Evolutionary conservation across 2,797 vertebrate genomes (phyloP), one percentile per base, ranked within the genome.

Genomic region (Sarcophilus harrisii): DNA sequence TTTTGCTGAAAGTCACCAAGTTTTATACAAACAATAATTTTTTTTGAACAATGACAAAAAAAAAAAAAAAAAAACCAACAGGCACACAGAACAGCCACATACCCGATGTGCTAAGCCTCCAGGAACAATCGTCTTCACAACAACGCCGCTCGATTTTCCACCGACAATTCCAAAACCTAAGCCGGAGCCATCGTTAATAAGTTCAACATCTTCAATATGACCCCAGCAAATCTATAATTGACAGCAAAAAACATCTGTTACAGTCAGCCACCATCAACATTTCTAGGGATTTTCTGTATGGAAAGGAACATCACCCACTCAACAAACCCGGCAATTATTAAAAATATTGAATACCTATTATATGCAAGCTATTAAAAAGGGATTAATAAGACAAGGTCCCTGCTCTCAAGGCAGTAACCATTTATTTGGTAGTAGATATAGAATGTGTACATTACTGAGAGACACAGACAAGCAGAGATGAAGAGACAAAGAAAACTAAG

Each of bases 131-230:
- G 99, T 99, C 97, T 99, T 98, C 96, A 99, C 99, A 93, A 99
- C 99, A 94, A 99, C 99, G 0, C 99, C 99, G 12, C 98, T 98
- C 9, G 98, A 98, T 98, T 99, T 99, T 94, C 99, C 99, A 92
- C 99, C 99, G 92, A 99, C 99, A 57, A 99, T 99, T 96, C 99
- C 99, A 95, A 99, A 99, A 62, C 99, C 99, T 98, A 99, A 98
- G 96, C 99, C 99, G 0, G 99, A 99, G 27, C 99, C 99, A 52
- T 99, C 99, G 66, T 99, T 99, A 97, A 99, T 96, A 97, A 99
- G 99, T 97, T 99, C 98, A 95, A 99, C 99, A 91, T 99, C 99
- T 98, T 99, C 99, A 97, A 99, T 3, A 0, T 99, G 99, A 93
- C 99, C 99, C 99, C 99, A 99, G 55, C 94, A 98, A 87, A 99